Base-by-base conservation (phyloP, 1,140 invertebrate genomes). In the Oncopeltus fasciatus region DNA sequence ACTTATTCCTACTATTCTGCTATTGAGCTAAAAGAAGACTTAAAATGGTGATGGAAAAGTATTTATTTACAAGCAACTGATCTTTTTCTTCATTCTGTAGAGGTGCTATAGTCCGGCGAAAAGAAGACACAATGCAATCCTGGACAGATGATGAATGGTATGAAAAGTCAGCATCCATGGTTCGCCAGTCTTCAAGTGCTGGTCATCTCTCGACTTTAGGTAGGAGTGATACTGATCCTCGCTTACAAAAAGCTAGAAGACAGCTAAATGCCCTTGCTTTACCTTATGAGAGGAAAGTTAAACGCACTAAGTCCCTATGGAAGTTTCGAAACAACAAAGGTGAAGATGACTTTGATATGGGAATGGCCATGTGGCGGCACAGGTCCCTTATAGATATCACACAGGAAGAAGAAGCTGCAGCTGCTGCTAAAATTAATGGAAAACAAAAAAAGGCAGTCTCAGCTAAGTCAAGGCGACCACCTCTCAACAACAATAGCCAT, bases 301-400 rank as follows among this genome's bases (percentile, higher is more conserved):
- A 90, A 70, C 75, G 88, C 31, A 89, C 86, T 0, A 90, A 89
- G 72, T 89, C 68, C 20, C 60, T 90, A 65, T 90, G 87, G 87
- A 83, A 85, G 67, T 89, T 90, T 68, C 82, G 86, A 44, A 82
- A 80, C 1, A 78, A 81, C 16, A 80, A 83, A 31, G 80, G 80
- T 61, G 49, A 53, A 26, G 20, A 14, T 16, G 49, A 24, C 4
- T 86, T 89, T 8, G 74, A 90, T 46, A 86, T 87, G 65, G 87
- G 88, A 0, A 90, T 90, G 88, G 82, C 86, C 0, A 72, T 90
- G 16, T 90, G 88, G 88, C 83, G 85, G 69, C 88, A 90, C 70
- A 75, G 86, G n/a, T 88, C 88, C 57, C 75, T 90, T 46, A 86
- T 90, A 0, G 85, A 87, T 75, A 80, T 81, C 68, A 67, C 78